Conservation (phyloP, 2,113 vertebrate genomes). For the Paedocypris sp. region DNA sequence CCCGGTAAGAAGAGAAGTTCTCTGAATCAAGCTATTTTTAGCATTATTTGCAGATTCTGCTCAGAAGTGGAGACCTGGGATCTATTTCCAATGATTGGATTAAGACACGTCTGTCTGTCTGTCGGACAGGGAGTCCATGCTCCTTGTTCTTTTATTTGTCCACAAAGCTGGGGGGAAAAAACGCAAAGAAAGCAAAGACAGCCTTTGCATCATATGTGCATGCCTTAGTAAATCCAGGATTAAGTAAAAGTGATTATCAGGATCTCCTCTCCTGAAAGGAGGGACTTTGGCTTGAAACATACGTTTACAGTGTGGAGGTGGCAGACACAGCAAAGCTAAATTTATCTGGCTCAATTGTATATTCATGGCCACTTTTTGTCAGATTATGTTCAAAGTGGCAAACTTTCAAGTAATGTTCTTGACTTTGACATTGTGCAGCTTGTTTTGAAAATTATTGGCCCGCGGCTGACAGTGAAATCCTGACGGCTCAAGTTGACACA, state of each 20-base stretch:
- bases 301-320: neutral
- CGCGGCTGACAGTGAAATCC: neutral
- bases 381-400: neutral
- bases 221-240: slow-evolving; percentile 28
- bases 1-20: slow-evolving; percentile 24
- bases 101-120: slow-evolving; percentile 36
- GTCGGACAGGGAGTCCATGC: slow-evolving; percentile 1
- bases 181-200: neutral
- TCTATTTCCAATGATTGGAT: slow-evolving; percentile 36
- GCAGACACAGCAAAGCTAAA: neutral
- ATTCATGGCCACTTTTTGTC: neutral
- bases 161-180: neutral
- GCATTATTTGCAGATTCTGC: slow-evolving; percentile 35
- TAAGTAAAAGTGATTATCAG: slow-evolving; percentile 33
- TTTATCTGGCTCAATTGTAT: neutral
- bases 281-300: neutral
- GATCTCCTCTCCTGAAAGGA: slow-evolving; percentile 14
- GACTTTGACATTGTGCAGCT: neutral
- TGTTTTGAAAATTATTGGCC: neutral
- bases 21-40: slow-evolving; percentile 49
- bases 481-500: neutral
- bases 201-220: slow-evolving; percentile 6
- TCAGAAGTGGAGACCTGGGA: slow-evolving; percentile 15
- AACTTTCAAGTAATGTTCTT: neutral
- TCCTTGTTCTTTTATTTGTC: neutral